phyloP scores from a whole-genome alignment of 2,113 vertebrate species.

The Hemibagrus wyckioides region DNA sequence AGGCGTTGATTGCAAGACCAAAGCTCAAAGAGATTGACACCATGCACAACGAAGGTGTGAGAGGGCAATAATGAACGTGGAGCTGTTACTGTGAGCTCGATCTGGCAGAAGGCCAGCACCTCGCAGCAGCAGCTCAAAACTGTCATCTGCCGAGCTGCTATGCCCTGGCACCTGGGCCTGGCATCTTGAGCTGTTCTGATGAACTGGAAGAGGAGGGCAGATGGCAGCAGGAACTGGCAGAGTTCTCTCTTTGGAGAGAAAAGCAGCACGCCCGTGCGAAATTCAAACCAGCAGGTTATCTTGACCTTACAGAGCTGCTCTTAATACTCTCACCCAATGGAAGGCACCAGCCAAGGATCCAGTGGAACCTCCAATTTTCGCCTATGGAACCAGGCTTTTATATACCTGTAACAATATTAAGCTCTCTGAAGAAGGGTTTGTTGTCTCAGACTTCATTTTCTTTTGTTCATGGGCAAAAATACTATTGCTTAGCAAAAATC shows the following conservation, averaged over 20 bases:
- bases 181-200: conserved; percentile 52
- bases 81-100: conserved; percentile 41
- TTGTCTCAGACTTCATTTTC: neutral
- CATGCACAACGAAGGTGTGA: conserved; percentile 40
- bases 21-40: conserved; percentile 21
- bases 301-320: conserved; percentile 32
- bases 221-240: conserved; percentile 51
- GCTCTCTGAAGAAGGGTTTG: neutral
- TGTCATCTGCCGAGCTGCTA: conserved; percentile 47
- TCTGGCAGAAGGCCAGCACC: conserved; percentile 43
- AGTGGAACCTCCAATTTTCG: neutral
- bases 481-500: neutral
- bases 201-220: conserved; percentile 53
- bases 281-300: conserved; percentile 35
- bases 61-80: conserved; percentile 51
- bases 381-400: neutral
- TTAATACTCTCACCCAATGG: neutral
- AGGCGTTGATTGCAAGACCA: conserved; percentile 20
- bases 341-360: neutral
- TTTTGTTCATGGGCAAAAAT: neutral
- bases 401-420: neutral
- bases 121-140: conserved; percentile 49
- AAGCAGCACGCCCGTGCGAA: conserved; percentile 39
- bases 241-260: conserved; percentile 34
- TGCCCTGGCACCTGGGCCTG: conserved; percentile 53